Percentiles rank a stretch among this genome's conserved stretches.
These are phyloP conservation scores for Fukomys damarensis DNA, from an alignment of 2,113 vertebrate species.

Conservation along the genomic window DNA sequence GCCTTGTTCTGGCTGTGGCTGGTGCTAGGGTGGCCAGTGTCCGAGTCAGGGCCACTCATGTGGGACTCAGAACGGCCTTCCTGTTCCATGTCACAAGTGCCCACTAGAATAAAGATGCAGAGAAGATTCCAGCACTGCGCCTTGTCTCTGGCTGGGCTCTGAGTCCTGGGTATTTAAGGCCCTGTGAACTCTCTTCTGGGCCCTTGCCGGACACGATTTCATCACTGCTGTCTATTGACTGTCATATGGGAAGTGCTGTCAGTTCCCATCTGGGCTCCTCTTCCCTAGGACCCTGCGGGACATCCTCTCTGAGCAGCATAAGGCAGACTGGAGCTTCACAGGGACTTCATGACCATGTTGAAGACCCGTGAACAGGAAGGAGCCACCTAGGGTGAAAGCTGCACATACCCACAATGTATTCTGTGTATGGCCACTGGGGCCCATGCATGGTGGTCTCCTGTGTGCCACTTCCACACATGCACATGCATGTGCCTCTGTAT, in stretches of 20 bases:
- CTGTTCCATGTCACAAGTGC: background rate
- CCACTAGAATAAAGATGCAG: too few species aligned
- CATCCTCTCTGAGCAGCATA: constrained; percentile 23
- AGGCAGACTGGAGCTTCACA: constrained; percentile 11
- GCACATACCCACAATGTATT: fast-evolving
- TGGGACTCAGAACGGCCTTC: background rate
- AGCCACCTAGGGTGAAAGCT: fast-evolving
- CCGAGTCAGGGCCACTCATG: background rate
- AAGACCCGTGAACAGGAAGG: background rate
- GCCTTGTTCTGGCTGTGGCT: background rate
- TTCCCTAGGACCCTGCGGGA: constrained; percentile 7
- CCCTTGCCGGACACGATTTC: constrained; percentile 64
- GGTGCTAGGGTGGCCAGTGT: background rate
- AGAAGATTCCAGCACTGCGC: fast-evolving
- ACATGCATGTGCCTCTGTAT: background rate
- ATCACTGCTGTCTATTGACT: constrained; percentile 71
- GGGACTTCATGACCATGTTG: constrained; percentile 38
- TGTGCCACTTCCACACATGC: background rate
- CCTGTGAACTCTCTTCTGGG: background rate
- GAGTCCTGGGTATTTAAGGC: background rate
- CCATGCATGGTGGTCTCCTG: too few species aligned
- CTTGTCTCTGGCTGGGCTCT: background rate
- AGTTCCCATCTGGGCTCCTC: constrained; percentile 62
- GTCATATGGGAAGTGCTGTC: constrained; percentile 72
- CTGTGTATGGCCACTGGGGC: too few species aligned